Percentiles rank a stretch among this genome's conserved stretches.
These are phyloP conservation scores for Pongo pygmaeus DNA, from an alignment of 2,113 vertebrate genomes.

Conservation along the genomic window DNA sequence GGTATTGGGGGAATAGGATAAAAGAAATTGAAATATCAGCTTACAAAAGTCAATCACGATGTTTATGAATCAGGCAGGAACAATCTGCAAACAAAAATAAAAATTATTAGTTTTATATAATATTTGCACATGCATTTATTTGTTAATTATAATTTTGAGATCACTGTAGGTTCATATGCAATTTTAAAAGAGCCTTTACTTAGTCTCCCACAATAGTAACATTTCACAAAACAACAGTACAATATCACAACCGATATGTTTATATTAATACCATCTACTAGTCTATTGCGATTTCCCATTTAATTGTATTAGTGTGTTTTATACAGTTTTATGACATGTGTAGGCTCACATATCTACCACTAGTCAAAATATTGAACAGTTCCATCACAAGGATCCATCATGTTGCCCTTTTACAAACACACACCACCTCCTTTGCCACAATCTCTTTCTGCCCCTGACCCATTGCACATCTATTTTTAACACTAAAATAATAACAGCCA, in stretches of 20 bases:
- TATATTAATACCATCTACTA: background rate
- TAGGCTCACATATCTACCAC: background rate
- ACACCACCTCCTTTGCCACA: background rate
- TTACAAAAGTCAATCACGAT: constrained; percentile 59
- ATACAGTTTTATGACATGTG: background rate
- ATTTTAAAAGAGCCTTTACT: background rate
- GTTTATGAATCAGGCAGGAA: background rate
- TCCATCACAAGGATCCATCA: background rate
- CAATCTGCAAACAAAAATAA: constrained; percentile 67
- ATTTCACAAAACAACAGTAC: background rate
- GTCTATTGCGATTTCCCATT: background rate
- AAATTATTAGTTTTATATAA: background rate
- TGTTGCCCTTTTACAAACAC: background rate
- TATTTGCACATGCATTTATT: background rate
- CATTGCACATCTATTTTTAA: background rate
- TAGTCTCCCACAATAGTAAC: background rate
- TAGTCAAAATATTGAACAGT: background rate
- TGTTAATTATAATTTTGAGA: background rate
- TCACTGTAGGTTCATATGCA: background rate
- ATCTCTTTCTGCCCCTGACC: background rate
- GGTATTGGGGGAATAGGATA: background rate
- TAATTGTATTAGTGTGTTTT: background rate
- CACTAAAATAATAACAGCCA: background rate
- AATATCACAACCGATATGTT: background rate
- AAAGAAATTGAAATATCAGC: constrained; percentile 46